Base-by-base conservation (phyloP, 2,113 vertebrate species). In the Aptenodytes patagonicus region DNA sequence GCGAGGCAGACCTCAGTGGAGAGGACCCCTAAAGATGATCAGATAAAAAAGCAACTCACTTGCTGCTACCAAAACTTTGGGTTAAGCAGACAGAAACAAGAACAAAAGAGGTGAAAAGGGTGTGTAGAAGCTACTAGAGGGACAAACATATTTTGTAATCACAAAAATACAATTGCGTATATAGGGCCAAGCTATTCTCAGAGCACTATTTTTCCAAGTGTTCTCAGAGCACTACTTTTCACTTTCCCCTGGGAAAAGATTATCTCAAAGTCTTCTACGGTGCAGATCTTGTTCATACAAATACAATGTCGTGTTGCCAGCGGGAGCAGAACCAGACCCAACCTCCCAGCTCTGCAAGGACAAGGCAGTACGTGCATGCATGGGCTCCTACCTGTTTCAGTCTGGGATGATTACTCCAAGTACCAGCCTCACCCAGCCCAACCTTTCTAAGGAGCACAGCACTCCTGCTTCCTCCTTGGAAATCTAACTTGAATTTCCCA, bases 301-400 rank as follows among this genome's bases (percentile, higher is more conserved):
- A 62, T 17, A 6, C 17, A 65, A 13, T 4, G 24, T 1, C 4
- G 1, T 1, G 3, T 29, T 83, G 65, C 69, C 55, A 47, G 42
- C 6, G 25, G 60, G 60, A 87, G 38, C 64, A 87, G 81, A 88
- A 55, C 17, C 83, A 73, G 55, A 49, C 71, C 31, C 49, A 54
- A 5, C 5, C 10, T 34, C 65, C 49, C 49, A 60, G 58, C 44
- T 44, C 36, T 28, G 49, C 40, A 65, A 49, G 55, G 66, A 49
- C 26, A 13, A 69, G 62, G 28, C 24, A 29, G 10, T 2, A 11
- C 1, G 2, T 11, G 38, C 22, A 22, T 2, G 10, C 12, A 2
- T 0, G 7, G 47, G 28, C 55, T 66, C n/a, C 52, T 9, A 7
- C 12, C 61, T 42, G 14, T 14, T 38, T 15, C 44, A 36, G 9